Base-by-base conservation (phyloP, 2,113 vertebrate species). In the Corythoichthys intestinalis region DNA sequence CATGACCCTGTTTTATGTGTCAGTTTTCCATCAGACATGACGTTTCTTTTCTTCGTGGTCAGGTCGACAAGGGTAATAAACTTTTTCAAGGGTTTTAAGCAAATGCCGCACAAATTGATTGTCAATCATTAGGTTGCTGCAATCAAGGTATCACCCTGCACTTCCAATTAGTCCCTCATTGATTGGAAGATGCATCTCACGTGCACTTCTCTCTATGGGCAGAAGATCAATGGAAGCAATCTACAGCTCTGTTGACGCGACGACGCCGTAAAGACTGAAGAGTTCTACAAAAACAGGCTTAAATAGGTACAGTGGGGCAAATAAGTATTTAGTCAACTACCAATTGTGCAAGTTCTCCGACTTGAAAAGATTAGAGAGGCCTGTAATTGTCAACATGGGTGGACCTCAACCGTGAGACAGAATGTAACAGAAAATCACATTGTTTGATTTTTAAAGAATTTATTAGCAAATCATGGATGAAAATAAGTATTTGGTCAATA, bases 161-260 rank as follows among this genome's bases (percentile, higher is more conserved):
- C 70, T 85, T 83, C 74, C 77, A 83, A 89, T 90, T 82, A 80
- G 68, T 64, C 70, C 69, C 69, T 78, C 77, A 84, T 80, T 84
- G 83, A 89, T 88, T 85, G 70, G 56, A 39, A 48, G 66, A 73
- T 67, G 65, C 68, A 72, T 83, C 49, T 66, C 62, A 39, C 64
- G 39, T 71, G 79, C 49, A 62, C 65, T 64, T 71, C 28, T 67
- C 60, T 74, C 69, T 70, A 63, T 65, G 65, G 85, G 64, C 66
- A 66, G 85, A 67, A 87, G 79, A 89, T 90, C 85, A 78, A 89
- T 88, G 66, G 15, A 17, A 76, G 75, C 75, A 81, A 87, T 87
- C 80, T 82, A 73, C 65, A 67, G 74, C 71, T 50, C 56, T 28
- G 37, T 73, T 81, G 80, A 82, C 73, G 66, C 69, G 0, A 70